Percentiles rank a stretch among this genome's conserved stretches.
phyloP scores from a whole-genome alignment of 2,888 invertebrate genomes.

The Camponotus fellah region DNA sequence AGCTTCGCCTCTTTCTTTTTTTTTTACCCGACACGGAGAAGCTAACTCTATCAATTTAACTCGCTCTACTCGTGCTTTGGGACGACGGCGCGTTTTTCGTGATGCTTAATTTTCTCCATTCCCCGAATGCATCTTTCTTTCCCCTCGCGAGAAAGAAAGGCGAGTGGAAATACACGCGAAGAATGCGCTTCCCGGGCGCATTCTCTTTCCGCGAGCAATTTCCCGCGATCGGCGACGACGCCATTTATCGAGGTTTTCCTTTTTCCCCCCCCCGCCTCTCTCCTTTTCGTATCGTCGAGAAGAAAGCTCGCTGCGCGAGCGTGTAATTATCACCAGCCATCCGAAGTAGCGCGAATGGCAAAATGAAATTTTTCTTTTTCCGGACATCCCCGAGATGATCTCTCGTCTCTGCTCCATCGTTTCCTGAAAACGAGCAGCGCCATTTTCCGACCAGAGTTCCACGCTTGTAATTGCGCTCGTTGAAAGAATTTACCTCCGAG shows the following conservation, averaged over 20 bases:
- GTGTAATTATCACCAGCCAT: conserved; percentile 48
- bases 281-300: conserved; percentile 4
- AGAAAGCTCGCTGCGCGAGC: conserved; percentile 25
- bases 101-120: conserved; percentile 49
- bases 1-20: background rate
- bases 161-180: conserved; percentile 9
- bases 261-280: background rate
- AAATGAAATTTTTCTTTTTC: conserved; percentile 72
- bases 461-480: conserved; percentile 52
- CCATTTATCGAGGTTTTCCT: conserved; percentile 35
- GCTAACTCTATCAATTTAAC: conserved; percentile 39
- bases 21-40: conserved; percentile 8
- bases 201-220: conserved; percentile 34
- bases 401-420: conserved; percentile 15
- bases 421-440: background rate
- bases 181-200: background rate
- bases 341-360: conserved; percentile 45
- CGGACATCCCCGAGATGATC: conserved; percentile 40
- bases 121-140: conserved; percentile 21
- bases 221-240: conserved; percentile 44
- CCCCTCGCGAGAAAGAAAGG: background rate
- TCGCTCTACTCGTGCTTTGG: conserved; percentile 10
- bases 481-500: conserved; percentile 41
- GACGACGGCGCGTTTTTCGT: conserved; percentile 27
- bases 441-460: conserved; percentile 16